Conservation (phyloP, 2,797 vertebrate genomes). For the Spinibarbus caldwelli region DNA sequence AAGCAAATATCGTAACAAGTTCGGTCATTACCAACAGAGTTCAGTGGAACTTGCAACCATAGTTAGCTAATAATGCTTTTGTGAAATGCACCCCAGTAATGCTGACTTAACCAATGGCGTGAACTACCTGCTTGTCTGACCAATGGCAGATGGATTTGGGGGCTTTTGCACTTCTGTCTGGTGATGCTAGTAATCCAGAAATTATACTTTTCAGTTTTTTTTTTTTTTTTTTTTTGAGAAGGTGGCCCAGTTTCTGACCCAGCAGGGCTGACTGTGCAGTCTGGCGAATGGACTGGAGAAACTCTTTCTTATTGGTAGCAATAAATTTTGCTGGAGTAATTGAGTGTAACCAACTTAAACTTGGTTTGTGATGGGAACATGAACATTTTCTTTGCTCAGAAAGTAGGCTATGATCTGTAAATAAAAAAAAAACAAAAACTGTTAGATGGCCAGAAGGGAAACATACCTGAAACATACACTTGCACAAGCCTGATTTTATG, state of each 20-base stretch:
- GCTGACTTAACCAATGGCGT: neutral
- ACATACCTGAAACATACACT: neutral
- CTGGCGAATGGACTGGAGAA: conserved; percentile 51
- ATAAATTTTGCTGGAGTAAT: conserved; percentile 70
- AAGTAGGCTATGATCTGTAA: neutral
- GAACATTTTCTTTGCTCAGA: conserved; percentile 52
- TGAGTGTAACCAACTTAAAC: conserved; percentile 71
- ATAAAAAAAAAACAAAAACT: neutral
- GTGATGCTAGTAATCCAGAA: conserved; percentile 6
- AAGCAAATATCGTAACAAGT: neutral
- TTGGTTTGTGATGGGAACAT: conserved; percentile 66
- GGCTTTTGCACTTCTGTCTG: neutral
- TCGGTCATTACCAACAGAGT: neutral
- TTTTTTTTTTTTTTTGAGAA: neutral
- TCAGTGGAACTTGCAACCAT: neutral
- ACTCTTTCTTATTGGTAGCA: conserved; percentile 69
- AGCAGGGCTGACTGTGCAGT: conserved; percentile 10
- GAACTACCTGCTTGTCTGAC: neutral
- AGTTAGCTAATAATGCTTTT: neutral
- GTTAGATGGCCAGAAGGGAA: too few species aligned
- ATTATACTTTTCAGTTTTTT: neutral
- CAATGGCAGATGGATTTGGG: neutral
- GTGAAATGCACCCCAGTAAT: neutral
- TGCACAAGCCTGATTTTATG: too few species aligned
- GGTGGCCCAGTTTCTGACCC: conserved; percentile 5